These are phyloP conservation scores for Stylophora pistillata DNA, from an alignment of 64 coral and sea anemone species.

Conservation along the genomic window DNA sequence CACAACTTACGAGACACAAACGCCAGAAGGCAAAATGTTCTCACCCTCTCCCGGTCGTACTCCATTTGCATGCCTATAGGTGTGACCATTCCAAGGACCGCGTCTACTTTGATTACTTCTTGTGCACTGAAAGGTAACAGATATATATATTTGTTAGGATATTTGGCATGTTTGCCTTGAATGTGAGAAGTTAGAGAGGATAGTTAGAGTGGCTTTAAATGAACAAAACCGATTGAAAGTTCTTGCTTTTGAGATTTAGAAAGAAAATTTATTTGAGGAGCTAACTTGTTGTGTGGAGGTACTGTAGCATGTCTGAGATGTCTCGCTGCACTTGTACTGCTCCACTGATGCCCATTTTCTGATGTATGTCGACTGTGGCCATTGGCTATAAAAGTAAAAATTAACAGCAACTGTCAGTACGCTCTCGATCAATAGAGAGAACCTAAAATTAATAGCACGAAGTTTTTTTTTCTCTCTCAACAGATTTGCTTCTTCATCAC, in stretches of 20 bases:
- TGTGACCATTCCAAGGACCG: slow-evolving; percentile 77
- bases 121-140: slow-evolving; percentile 49
- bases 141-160: background rate
- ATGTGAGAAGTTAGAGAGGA: too few species aligned
- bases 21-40: background rate
- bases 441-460: too few species aligned
- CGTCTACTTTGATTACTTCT: slow-evolving; percentile 70
- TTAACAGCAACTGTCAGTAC: background rate
- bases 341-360: slow-evolving; percentile 2
- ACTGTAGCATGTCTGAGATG: slow-evolving; percentile 22
- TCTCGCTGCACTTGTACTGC: slow-evolving; percentile 11
- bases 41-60: slow-evolving; percentile 74
- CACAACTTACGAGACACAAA: background rate
- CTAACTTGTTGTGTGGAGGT: slow-evolving; percentile 6
- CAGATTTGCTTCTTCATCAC: background rate
- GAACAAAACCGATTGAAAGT: background rate
- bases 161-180: too few species aligned
- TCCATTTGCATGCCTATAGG: slow-evolving; percentile 87
- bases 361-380: background rate
- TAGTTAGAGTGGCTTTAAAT: too few species aligned
- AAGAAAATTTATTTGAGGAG: too few species aligned
- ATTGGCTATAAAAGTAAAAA: background rate
- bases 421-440: too few species aligned
- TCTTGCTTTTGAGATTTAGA: background rate
- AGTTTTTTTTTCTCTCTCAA: too few species aligned